Evolutionary conservation across 1,140 invertebrate species (phyloP), one percentile per base, ranked within the genome.

Genomic region (Drosophila pectinifera): DNA sequence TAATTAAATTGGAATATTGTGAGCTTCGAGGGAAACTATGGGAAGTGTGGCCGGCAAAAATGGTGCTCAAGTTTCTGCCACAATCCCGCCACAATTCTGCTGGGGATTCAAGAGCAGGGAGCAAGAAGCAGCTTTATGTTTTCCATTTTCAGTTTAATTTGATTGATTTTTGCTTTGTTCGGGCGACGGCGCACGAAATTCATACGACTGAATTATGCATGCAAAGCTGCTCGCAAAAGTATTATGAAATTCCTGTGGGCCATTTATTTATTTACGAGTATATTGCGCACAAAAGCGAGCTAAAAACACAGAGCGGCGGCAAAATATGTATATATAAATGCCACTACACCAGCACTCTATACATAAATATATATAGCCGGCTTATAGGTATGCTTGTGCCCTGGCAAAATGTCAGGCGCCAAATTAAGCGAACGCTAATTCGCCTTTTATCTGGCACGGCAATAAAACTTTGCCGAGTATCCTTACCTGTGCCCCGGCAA

Each of bases 91-190:
- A n/a, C 18, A 55, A 54, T 28, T 57, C 13, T 36, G 14, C 22
- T 20, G 36, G 13, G 55, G 10, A n/a, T n/a, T 24, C 7, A 18
- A 11, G 11, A 24, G 41, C 41, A 20, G 28, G 1, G 5, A 38
- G 18, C 13, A 36, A 55, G 46, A 10, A 22, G 46, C 14, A 48
- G 34, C 56, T 72, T 73, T 67, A 69, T 88, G 69, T 82, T 82
- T 82, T 88, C 67, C 59, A 72, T 72, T 88, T 79, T 69, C 79
- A 56, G 64, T 89, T 88, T 89, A 83, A 88, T 89, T 84, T 83
- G 74, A 88, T 88, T 80, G 83, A 88, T 89, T 88, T 89, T 73
- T 49, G 79, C 58, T 36, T 73, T 89, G 83, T 73, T 72, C 73
- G 75, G 67, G 70, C 41, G 43, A 18, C 45, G 49, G 48, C 55